Base-by-base conservation (phyloP, 30 jellyfish, hydroid and myxozoan genomes). In the Catostylus mosaicus region DNA sequence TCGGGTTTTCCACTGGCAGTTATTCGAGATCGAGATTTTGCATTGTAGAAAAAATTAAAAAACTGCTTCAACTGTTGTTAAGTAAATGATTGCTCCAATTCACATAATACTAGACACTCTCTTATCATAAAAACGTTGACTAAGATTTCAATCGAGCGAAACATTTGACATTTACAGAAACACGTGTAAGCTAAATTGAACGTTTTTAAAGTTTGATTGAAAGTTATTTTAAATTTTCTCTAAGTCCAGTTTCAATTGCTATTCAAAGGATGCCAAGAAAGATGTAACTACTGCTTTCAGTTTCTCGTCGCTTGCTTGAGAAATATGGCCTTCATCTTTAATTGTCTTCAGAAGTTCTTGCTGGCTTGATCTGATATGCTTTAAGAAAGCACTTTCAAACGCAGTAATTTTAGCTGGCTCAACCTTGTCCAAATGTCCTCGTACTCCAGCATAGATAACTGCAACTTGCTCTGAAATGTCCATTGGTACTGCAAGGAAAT, bases 391-490 rank as follows among this genome's bases (percentile, higher is more conserved):
- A 56, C 83, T 69, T 68, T 95, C 99, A 72, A 95, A 95, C 1
- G 96, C 89, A 1, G 98, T 95, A 36, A 95, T 90, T 66, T 67
- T 86, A 54, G 97, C 66, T 16, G 99, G 99, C 50, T 95, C 99
- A 24, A 95, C 19, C 59, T 89, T 95, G 72, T 95, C 99, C 80
- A 95, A 66, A 48, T 89, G 89, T 14, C 99, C 99, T 63, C 98
- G 57, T 0, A 95, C 99, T 48, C 99, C 99, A 75, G 99, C 98
- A 63, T 85, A 95, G 64, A 95, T 87, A 18, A 88, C 94, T 16
- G 96, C 90, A 33, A 95, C 99, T 63, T 95, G 99, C 68, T 95
- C 99, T n/a, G 98, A 97, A 52, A 89, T 90, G 74, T 95, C 99
- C 98, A 95, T 95, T 11, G 99, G 99, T 43, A 95, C 99, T 95